phyloP scores from a whole-genome alignment of 2,888 invertebrate species.

The Eupithecia dodoneata region DNA sequence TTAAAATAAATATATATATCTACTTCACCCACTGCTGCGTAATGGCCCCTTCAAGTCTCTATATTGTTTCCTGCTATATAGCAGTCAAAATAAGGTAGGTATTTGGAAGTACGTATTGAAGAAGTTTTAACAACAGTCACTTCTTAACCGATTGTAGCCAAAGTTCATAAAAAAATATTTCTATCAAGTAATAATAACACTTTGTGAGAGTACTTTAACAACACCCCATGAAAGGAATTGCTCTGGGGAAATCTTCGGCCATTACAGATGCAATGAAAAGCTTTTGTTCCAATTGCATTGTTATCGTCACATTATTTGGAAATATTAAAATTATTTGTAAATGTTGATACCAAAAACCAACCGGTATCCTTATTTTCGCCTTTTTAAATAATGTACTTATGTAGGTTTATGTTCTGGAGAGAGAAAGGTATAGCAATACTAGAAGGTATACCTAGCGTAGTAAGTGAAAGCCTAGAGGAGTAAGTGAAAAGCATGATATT shows the following conservation, averaged over 20 bases:
- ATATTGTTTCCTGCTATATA: not conserved
- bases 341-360: not conserved
- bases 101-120: not conserved
- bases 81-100: not conserved
- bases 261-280: constrained; percentile 23
- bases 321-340: constrained; percentile 8
- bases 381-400: not conserved
- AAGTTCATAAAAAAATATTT: not conserved
- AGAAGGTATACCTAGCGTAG: not conserved
- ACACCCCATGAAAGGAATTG: constrained; percentile 19
- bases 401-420: not conserved
- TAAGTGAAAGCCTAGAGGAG: not conserved
- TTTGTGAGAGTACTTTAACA: constrained; percentile 10
- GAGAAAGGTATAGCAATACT: not conserved
- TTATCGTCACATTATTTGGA: constrained; percentile 16
- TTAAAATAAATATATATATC: no score
- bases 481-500: not conserved
- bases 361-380: not conserved
- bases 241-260: constrained; percentile 30
- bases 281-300: constrained; percentile 32
- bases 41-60: not conserved
- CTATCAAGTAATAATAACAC: not conserved
- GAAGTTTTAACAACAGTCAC: not conserved
- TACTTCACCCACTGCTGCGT: not conserved
- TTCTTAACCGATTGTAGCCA: not conserved